phyloP scores from a whole-genome alignment of 2,888 invertebrate species.

The Muscina levida region DNA sequence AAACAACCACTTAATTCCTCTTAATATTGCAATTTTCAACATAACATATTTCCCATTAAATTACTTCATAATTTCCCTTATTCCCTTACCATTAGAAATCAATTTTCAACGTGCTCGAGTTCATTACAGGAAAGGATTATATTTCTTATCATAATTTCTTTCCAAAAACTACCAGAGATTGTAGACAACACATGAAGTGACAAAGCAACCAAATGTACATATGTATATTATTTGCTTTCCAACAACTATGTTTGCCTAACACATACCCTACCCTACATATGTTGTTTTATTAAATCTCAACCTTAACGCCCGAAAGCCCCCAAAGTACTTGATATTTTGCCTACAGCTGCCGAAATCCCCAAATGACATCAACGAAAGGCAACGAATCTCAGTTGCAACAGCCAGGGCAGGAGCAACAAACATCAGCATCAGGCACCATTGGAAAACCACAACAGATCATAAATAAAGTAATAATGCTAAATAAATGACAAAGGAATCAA shows the following conservation, averaged over 20 bases:
- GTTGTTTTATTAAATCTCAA: conserved; percentile 20
- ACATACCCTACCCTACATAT: background rate
- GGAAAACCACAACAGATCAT: conserved; percentile 30
- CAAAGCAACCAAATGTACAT: too few relatives aligned
- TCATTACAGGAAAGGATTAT: too few relatives aligned
- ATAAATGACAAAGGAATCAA: conserved; percentile 34
- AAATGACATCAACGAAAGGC: conserved; percentile 6
- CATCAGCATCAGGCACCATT: conserved; percentile 2
- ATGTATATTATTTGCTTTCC: conserved; percentile 2
- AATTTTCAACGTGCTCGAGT: too few relatives aligned
- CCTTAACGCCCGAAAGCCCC: background rate
- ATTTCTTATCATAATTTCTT: too few relatives aligned
- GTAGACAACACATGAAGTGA: too few relatives aligned
- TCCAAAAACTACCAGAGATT: too few relatives aligned
- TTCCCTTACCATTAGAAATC: too few relatives aligned
- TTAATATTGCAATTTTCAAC: too few relatives aligned
- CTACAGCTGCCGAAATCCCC: conserved; percentile 16
- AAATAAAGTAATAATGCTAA: conserved; percentile 38
- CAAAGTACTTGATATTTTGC: conserved; percentile 11
- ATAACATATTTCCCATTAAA: too few relatives aligned
- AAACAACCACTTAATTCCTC: too few relatives aligned
- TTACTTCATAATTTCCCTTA: too few relatives aligned
- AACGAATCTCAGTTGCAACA: background rate
- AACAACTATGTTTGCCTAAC: background rate
- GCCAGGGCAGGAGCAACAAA: background rate